A percentile compares a stretch with the other conserved stretches of the same genome.
These are phyloP conservation scores for Orthonychiurus folsomi DNA, from an alignment of 2,888 invertebrate species.

Conservation along the genomic window DNA sequence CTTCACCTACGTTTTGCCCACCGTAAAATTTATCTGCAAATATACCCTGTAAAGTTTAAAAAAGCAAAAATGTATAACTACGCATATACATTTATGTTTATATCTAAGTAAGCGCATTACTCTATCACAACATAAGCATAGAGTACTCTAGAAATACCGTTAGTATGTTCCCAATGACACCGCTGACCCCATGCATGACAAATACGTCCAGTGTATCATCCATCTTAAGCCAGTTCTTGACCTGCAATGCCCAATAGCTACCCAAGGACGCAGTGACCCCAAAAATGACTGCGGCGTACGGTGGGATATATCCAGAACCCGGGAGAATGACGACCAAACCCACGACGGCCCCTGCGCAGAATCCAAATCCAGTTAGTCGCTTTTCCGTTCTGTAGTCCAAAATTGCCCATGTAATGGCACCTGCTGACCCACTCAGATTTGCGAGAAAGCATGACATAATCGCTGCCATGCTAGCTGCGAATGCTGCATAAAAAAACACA, in stretches of 20 bases:
- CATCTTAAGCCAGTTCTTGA: conserved; percentile 17
- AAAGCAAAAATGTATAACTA: not conserved
- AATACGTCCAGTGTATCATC: conserved; percentile 37
- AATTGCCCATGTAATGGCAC: conserved; percentile 15
- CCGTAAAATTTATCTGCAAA: conserved; percentile 31
- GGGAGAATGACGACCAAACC: conserved; percentile 13
- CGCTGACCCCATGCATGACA: conserved; percentile 34
- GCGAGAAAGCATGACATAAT: conserved; percentile 12
- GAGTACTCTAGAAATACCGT: conserved; percentile 20
- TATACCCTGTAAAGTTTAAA: conserved; percentile 14
- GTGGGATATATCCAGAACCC: conserved; percentile 27
- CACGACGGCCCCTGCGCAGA: conserved; percentile 4
- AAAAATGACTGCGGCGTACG: conserved; percentile 23
- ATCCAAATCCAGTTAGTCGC: conserved; percentile 6
- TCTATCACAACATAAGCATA: no score
- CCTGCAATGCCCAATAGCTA: conserved; percentile 26
- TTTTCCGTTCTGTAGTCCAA: conserved; percentile 2
- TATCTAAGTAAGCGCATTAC: not conserved
- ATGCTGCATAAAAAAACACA: conserved; percentile 11
- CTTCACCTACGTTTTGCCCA: conserved; percentile 20
- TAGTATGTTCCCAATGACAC: conserved; percentile 35
- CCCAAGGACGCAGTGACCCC: conserved; percentile 25
- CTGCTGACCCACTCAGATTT: conserved; percentile 15
- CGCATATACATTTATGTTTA: not conserved
- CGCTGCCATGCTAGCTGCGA: conserved; percentile 5